Evolutionary conservation across 1,140 invertebrate species (phyloP), one percentile per base, ranked within the genome.

Genomic region (Cylas formicarius): DNA sequence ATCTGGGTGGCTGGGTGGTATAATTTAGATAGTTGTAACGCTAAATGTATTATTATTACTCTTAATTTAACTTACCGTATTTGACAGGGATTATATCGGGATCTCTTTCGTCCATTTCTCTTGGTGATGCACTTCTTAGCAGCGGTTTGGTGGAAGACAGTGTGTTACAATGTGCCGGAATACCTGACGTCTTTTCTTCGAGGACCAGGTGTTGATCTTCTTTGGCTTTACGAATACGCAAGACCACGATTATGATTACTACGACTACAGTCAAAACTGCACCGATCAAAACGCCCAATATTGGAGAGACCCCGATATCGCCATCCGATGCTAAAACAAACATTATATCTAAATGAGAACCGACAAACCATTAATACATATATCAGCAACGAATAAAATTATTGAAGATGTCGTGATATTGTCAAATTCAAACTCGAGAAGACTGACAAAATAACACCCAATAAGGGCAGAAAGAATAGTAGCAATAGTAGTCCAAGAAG

Each of bases 41-140:
- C n/a, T n/a, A n/a, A n/a, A n/a, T n/a, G n/a, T n/a, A n/a, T n/a
- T n/a, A n/a, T n/a, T n/a, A n/a, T n/a, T n/a, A n/a, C n/a, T n/a
- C n/a, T n/a, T n/a, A n/a, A n/a, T n/a, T 14, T 33, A 37, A 32
- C 42, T 52, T 51, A 81, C 80, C 79, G 54, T 77, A 82, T 69
- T 82, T 81, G 35, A 78, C 80, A 45, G 80, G 81, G 60, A 83
- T 83, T 24, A 82, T 73, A 65, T 83, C 80, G 13, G 80, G 80
- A 68, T 83, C 80, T 60, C 76, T 75, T 65, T 81, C 78, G 50
- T 81, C 74, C 60, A 63, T 52, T 67, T 76, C 57, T 66, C 69
- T 59, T 58, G 67, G 50, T 57, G 67, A 57, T 61, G 64, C 51
- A 49, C 66, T 68, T 44, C 62, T 54, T 24, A 61, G 34, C n/a